Conservation (phyloP, 2,888 invertebrate genomes). For the Cremastinae sp. region DNA sequence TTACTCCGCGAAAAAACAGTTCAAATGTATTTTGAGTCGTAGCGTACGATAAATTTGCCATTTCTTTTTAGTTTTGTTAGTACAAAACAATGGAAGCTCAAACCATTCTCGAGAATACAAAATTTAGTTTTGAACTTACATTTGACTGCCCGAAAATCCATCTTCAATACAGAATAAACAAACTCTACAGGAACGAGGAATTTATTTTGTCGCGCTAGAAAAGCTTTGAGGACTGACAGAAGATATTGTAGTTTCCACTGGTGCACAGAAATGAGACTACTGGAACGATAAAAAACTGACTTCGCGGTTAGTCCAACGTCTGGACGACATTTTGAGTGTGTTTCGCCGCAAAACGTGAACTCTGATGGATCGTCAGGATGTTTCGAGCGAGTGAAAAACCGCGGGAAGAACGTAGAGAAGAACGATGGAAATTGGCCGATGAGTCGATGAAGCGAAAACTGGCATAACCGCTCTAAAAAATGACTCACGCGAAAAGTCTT, state of each 20-base stretch:
- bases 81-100: too few relatives aligned
- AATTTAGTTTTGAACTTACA: too few relatives aligned
- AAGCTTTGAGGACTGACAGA: conserved; percentile 9
- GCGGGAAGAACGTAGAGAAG: background rate
- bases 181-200: too few relatives aligned
- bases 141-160: background rate
- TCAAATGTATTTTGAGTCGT: background rate
- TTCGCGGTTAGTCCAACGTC: conserved; percentile 42
- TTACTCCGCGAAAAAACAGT: background rate
- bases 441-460: conserved; percentile 59
- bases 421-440: conserved; percentile 5
- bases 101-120: background rate
- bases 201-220: too few relatives aligned
- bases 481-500: conserved; percentile 55
- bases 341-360: conserved; percentile 41
- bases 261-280: conserved; percentile 6
- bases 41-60: too few relatives aligned
- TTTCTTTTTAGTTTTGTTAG: too few relatives aligned
- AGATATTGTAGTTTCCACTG: conserved; percentile 40
- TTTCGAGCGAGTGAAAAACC: conserved; percentile 2
- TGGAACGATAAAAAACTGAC: conserved; percentile 32
- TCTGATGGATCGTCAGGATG: conserved; percentile 37
- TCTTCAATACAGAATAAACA: background rate
- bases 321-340: conserved; percentile 9
- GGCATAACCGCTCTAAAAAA: conserved; percentile 47